phyloP scores from a whole-genome alignment of 2,797 vertebrate species.

The Vipera ursinii region DNA sequence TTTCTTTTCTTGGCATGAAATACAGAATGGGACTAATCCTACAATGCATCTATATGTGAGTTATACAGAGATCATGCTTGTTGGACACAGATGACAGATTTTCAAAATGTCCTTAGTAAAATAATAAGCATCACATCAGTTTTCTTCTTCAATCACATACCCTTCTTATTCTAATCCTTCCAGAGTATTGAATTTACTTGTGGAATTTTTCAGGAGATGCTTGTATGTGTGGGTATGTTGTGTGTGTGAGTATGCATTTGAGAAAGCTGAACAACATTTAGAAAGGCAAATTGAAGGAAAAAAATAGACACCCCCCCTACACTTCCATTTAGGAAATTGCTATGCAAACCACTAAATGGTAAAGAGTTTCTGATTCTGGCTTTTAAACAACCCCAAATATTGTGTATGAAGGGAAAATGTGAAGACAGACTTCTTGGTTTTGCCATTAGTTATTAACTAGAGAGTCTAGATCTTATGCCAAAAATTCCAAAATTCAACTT shows the following conservation, averaged over 20 bases:
- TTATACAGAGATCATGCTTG: neutral
- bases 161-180: neutral
- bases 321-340: constrained; percentile 51
- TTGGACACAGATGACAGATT: neutral
- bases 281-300: constrained; percentile 35
- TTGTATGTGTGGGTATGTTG: neutral
- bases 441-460: constrained; percentile 58
- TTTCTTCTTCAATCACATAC: neutral
- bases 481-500: constrained; percentile 26
- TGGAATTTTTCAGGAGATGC: constrained; percentile 33
- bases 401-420: constrained; percentile 50
- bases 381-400: constrained; percentile 39
- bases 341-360: constrained; percentile 54
- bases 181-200: constrained; percentile 40
- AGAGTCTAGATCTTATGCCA: constrained; percentile 3
- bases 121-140: neutral
- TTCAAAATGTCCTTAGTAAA: neutral
- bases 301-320: neutral
- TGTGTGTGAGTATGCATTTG: neutral
- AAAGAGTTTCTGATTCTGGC: constrained; percentile 52
- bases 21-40: neutral
- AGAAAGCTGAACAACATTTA: constrained; percentile 4
- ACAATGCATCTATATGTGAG: neutral
- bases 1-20: neutral
- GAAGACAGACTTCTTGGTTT: constrained; percentile 55